Base-by-base conservation (phyloP, 2,113 vertebrate species). In the Channa maculata region DNA sequence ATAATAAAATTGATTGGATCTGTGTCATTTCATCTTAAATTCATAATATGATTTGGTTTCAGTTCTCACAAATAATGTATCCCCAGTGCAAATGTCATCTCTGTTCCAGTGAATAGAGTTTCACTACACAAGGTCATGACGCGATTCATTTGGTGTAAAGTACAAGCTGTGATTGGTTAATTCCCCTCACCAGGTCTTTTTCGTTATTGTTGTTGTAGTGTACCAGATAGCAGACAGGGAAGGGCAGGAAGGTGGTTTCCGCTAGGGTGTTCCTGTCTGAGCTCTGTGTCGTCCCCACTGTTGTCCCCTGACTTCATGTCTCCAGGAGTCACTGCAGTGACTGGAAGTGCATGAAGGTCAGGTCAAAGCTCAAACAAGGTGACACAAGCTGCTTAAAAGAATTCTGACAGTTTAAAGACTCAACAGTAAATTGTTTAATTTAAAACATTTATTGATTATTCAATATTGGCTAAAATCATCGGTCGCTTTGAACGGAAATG, bases 191-290 rank as follows among this genome's bases (percentile, higher is more conserved):
- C 39, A 53, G n/a, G 7, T 79, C 33, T 65, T 75, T 75, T 70
- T 49, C 61, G 12, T 54, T 13, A 15, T 54, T 9, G 43, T 77
- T 82, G 68, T 75, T 73, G 73, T 46, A 7, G 51, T 58, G 61
- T 33, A 77, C n/a, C 64, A 83, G 71, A 78, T 58, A 75, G 51
- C 65, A 66, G 50, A 24, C 77, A 52, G 75, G 81, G 80, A 82
- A 72, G 11, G 58, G 53, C 80, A 79, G 82, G 89, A 82, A 89
- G 83, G 83, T 78, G 75, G 77, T 70, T 24, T 44, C 83, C 89
- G 91, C 86, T 90, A 92, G 90, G 89, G 88, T 77, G 90, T 88
- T 87, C 82, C 85, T 89, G 77, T 86, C 89, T 86, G 88, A 87
- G 77, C 82, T 58, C 61, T 38, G 63, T 77, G 89, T 80, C 60